These are phyloP conservation scores for Scaptomyza flava DNA, from an alignment of 2,888 invertebrate genomes.

Conservation along the genomic window DNA sequence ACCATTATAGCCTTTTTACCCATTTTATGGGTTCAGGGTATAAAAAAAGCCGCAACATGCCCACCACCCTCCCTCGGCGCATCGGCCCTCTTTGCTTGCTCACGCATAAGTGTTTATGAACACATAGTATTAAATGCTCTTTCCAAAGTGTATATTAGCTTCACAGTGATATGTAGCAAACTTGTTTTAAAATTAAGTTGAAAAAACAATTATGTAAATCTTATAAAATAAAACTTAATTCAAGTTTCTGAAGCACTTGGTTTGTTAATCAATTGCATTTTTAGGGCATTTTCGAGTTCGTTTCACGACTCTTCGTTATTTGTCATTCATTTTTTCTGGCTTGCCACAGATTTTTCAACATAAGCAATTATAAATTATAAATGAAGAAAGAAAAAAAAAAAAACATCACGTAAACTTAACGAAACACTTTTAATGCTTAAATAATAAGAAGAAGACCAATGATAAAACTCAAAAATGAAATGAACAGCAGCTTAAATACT, in stretches of 20 bases:
- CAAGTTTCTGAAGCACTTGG: background rate
- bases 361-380: constrained; percentile 73
- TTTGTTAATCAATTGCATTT: background rate
- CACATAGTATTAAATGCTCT: constrained; percentile 27
- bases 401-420: constrained; percentile 11
- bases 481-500: constrained; percentile 14
- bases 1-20: too few species aligned
- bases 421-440: constrained; percentile 36
- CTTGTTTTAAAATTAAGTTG: background rate
- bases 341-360: constrained; percentile 28
- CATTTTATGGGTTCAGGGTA: too few species aligned
- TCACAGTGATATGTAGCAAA: background rate
- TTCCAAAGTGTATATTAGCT: constrained; percentile 2
- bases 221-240: background rate
- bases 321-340: constrained; percentile 10
- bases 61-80: background rate
- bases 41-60: constrained; percentile 28
- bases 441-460: constrained; percentile 27
- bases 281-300: constrained; percentile 23
- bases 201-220: background rate
- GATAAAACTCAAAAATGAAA: background rate
- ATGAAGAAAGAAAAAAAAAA: constrained; percentile 1
- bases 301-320: constrained; percentile 14
- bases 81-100: background rate
- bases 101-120: constrained; percentile 44